Percentiles rank a stretch among this genome's conserved stretches.
Evolutionary conservation across 2,888 invertebrate species (phyloP).

Genomic region (Minunthozetes semirufus): DNA sequence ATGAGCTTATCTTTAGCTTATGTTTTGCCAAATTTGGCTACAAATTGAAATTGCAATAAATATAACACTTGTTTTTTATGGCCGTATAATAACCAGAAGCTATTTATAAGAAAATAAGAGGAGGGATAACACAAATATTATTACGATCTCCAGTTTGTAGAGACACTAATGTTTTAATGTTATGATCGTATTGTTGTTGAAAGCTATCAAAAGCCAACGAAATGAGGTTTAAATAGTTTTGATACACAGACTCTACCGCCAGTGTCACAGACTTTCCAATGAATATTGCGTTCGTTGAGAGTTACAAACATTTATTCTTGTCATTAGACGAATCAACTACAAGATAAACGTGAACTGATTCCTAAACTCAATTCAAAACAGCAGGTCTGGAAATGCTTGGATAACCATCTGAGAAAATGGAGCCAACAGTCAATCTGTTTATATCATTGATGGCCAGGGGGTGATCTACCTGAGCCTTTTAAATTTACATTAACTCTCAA

Average conservation of each 20-base stretch:
- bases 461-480: too few species aligned
- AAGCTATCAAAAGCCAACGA: neutral
- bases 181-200: neutral
- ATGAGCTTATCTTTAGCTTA: conserved; percentile 9
- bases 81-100: conserved; percentile 20
- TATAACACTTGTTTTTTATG: conserved; percentile 23
- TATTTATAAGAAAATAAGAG: conserved; percentile 24
- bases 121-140: conserved; percentile 23
- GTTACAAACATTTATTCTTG: conserved; percentile 10
- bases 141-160: neutral
- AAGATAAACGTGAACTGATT: conserved; percentile 25
- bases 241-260: neutral
- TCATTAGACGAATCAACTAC: conserved; percentile 8
- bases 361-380: conserved; percentile 5
- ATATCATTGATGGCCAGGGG: neutral
- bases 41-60: conserved; percentile 5
- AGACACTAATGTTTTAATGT: neutral
- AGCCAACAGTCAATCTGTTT: neutral
- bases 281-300: neutral
- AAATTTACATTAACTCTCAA: too few species aligned
- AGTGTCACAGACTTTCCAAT: neutral
- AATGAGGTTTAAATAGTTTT: conserved; percentile 11
- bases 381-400: conserved; percentile 1
- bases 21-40: conserved; percentile 6
- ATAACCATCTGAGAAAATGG: conserved; percentile 14